Percentiles rank a stretch among this genome's conserved stretches.
Conservation (phyloP, 1,140 invertebrate genomes). For the Chrysoperla carnea region DNA sequence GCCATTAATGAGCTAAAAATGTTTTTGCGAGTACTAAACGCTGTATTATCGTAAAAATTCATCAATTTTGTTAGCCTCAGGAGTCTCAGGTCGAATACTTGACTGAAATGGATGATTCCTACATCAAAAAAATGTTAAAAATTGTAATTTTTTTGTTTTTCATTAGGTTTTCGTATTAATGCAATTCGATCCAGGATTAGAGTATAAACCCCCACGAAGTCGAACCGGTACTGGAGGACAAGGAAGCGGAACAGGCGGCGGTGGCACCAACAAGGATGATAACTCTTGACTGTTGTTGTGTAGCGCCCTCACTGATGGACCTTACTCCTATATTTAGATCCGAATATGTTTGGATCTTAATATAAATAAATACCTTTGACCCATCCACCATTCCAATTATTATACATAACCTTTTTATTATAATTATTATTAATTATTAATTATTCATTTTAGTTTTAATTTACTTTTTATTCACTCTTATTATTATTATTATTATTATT, state of each 20-base stretch:
- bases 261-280: slow-evolving; percentile 60
- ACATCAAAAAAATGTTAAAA: too few relatives aligned
- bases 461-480: too few relatives aligned
- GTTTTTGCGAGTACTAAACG: too few relatives aligned
- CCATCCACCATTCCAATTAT: slow-evolving; percentile 10
- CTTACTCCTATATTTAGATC: slow-evolving; percentile 51
- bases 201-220: slow-evolving; percentile 77
- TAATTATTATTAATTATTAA: not conserved
- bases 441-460: not conserved
- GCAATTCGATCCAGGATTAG: slow-evolving; percentile 91
- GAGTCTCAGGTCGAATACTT: too few relatives aligned
- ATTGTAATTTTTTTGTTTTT: slow-evolving; percentile 8
- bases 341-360: too few relatives aligned
- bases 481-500: not conserved
- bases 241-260: slow-evolving; percentile 31
- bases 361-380: slow-evolving; percentile 5
- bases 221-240: slow-evolving; percentile 31
- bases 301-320: slow-evolving; percentile 93
- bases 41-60: too few relatives aligned
- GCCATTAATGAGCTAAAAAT: too few relatives aligned
- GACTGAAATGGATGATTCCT: too few relatives aligned
- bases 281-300: slow-evolving; percentile 96
- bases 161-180: slow-evolving; percentile 86
- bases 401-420: not conserved
- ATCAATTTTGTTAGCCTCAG: too few relatives aligned